A percentile compares a stretch with the other conserved stretches of the same genome.
These are phyloP conservation scores for Xestia sexstrigata DNA, from an alignment of 2,888 invertebrate genomes.

Conservation along the genomic window DNA sequence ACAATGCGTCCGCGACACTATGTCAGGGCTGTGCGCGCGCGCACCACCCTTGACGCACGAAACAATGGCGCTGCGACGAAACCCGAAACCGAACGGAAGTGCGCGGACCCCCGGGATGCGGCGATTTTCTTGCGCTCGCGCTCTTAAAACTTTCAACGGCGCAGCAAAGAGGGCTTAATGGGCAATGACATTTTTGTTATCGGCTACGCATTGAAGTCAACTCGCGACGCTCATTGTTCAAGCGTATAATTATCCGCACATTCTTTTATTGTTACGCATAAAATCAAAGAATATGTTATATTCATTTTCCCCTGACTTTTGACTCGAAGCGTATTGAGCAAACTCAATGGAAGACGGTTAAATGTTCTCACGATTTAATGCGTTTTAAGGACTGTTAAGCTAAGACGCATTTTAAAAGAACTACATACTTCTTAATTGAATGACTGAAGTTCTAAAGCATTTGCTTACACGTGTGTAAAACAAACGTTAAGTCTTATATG, in stretches of 20 bases:
- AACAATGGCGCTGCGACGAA: constrained; percentile 82
- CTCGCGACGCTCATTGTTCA: constrained; percentile 86
- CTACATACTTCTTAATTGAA: constrained; percentile 9
- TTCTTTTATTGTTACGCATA: constrained; percentile 85
- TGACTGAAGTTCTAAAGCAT: background rate
- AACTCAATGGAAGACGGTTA: constrained; percentile 87
- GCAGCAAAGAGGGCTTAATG: constrained; percentile 83
- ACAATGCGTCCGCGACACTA: constrained; percentile 64
- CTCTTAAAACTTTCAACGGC: constrained; percentile 75
- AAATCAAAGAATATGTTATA: constrained; percentile 89
- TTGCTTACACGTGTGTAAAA: background rate
- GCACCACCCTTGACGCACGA: constrained; percentile 82
- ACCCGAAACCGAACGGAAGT: constrained; percentile 89
- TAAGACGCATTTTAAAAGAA: constrained; percentile 32
- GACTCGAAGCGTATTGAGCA: constrained; percentile 85
- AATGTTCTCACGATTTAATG: constrained; percentile 88
- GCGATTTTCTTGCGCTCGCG: constrained; percentile 88
- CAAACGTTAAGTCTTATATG: background rate
- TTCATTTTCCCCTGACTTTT: constrained; percentile 88
- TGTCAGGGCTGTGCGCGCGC: constrained; percentile 62
- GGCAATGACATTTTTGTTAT: constrained; percentile 82
- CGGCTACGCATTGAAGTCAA: constrained; percentile 86
- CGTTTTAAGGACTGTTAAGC: constrained; percentile 68
- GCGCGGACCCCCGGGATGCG: constrained; percentile 86
- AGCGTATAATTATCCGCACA: constrained; percentile 87